phyloP scores from a whole-genome alignment of 2,113 vertebrate genomes.

The Centropus unirufus region DNA sequence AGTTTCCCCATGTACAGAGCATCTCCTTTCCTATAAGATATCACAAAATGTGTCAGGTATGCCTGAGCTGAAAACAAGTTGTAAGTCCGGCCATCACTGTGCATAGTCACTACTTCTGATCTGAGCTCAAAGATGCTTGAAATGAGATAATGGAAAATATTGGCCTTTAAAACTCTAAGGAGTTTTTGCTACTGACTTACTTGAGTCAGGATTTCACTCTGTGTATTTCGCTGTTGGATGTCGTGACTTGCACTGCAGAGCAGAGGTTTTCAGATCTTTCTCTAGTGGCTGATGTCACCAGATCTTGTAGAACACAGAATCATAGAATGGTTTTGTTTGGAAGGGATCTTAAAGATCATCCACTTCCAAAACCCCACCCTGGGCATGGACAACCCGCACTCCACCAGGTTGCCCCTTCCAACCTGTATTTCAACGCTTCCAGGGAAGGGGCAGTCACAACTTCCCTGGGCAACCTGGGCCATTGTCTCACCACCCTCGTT shows the following conservation, averaged over 20 bases:
- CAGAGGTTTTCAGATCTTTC: not conserved
- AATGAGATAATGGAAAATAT: not conserved
- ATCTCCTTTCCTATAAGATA: not conserved
- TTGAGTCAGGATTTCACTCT: not conserved
- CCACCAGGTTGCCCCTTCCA: no score
- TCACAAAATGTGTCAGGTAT: not conserved
- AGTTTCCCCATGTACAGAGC: not conserved
- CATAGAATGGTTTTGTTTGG: no score
- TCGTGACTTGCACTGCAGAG: not conserved
- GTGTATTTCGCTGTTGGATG: not conserved
- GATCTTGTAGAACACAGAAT: no score
- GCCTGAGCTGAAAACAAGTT: not conserved
- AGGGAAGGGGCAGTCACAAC: no score
- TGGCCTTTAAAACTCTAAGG: not conserved
- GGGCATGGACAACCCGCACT: no score
- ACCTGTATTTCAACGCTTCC: no score
- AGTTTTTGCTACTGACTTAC: not conserved
- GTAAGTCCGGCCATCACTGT: not conserved
- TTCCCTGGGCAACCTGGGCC: no score
- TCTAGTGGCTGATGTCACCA: not conserved
- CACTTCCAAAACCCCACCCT: no score
- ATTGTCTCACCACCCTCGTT: no score
- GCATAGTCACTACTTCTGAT: not conserved
- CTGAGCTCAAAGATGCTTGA: not conserved
- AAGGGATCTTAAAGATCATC: no score